Base-by-base conservation (phyloP, 2,888 invertebrate genomes). In the Criorhina ranunculi region DNA sequence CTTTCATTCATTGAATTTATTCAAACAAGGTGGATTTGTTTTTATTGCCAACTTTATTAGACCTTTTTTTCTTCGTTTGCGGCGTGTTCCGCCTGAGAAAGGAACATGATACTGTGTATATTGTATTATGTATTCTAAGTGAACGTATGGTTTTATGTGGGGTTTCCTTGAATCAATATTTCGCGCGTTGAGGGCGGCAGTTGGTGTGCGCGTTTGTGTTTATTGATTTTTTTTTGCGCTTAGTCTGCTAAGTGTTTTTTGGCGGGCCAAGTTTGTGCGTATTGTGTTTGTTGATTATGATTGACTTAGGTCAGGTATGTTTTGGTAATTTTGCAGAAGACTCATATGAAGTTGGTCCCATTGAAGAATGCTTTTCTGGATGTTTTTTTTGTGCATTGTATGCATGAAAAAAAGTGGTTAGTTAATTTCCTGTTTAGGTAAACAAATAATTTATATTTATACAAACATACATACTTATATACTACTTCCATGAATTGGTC, bases 1-100 rank as follows among this genome's bases (percentile, higher is more conserved):
- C 59, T 75, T 75, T 76, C 80, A 85, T 85, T 85, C 80, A 85
- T 79, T 80, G 80, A 85, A 85, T 85, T 80, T 85, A 85, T 85
- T 85, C 85, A 85, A 85, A 85, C 64, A 80, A 75, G 80, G 69
- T 85, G 85, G 80, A 85, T 85, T 80, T 80, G 80, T 60, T 76
- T 80, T 80, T 85, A 80, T 80, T 85, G 64, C 60, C 60, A 60
- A 57, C 29, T 46, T 79, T 80, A 70, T 70, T 66, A 66, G 75
- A 75, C 69, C 44, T 55, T 62, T 69, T 62, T 69, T 69, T 53
- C 51, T 69, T 53, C 12, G 37, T 35, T 35, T 55, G n/a, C 42
- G 44, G 40, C 60, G 57, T 69, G 66, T 35, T 49, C 29, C 44
- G 17, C 42, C 55, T 35, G 62, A 46, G 37, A 66, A 73, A 79